Percentiles rank a stretch among this genome's conserved stretches.
These are phyloP conservation scores for Dynastes grantii DNA, from an alignment of 2,888 invertebrate genomes.

Conservation along the genomic window DNA sequence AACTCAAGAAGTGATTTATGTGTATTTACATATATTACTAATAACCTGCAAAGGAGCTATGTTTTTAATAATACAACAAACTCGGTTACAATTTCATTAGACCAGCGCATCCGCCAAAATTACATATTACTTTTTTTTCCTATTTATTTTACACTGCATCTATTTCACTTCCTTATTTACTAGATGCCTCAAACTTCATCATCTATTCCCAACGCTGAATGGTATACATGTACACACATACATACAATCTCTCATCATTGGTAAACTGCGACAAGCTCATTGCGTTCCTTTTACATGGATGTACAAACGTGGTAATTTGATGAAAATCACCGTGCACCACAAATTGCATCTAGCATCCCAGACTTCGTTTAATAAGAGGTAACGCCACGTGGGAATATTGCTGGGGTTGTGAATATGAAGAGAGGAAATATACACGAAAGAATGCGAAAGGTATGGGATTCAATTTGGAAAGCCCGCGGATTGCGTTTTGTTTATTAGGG, in stretches of 20 bases:
- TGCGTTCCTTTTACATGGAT: background rate
- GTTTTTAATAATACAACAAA: too few species aligned
- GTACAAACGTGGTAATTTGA: background rate
- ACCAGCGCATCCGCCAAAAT: too few species aligned
- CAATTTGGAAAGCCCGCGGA: background rate
- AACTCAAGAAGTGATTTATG: too few species aligned
- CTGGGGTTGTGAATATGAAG: background rate
- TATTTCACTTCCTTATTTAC: too few species aligned
- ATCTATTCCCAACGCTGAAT: too few species aligned
- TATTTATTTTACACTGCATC: too few species aligned
- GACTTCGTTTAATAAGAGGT: constrained; percentile 4
- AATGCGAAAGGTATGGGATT: background rate
- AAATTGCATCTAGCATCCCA: constrained; percentile 4
- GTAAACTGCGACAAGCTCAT: background rate
- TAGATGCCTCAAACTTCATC: too few species aligned
- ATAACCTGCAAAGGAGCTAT: too few species aligned
- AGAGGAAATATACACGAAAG: background rate
- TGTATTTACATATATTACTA: too few species aligned
- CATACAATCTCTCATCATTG: background rate
- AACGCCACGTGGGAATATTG: background rate
- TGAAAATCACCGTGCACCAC: background rate
- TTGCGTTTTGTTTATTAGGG: constrained; percentile 37
- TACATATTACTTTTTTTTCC: too few species aligned
- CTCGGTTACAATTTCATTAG: too few species aligned
- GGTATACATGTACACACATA: background rate